Base-by-base conservation (phyloP, 2,888 invertebrate genomes). In the Phaonia tiefii region DNA sequence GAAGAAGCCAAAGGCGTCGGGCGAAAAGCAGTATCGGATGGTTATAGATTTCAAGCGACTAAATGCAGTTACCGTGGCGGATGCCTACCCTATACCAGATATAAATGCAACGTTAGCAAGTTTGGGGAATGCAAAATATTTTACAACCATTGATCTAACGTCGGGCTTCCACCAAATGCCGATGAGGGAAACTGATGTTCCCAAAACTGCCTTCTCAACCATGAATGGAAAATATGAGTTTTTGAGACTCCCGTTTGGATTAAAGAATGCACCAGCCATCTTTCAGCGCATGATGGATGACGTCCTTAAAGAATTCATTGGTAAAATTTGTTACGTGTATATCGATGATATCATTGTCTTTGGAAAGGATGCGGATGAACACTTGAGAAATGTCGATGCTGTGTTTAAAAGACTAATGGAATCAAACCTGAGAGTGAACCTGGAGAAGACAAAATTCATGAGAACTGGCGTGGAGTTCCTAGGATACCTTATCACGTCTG, bases 101-200 rank as follows among this genome's bases (percentile, higher is more conserved):
- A 84, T 84, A 2, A 80, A 72, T 4, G 63, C 60, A 2, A 84
- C 83, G 4, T 66, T 84, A 7, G 77, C 83, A 1, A 85, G 82
- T 31, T 70, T 85, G 5, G 83, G 84, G 4, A 39, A 31, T 11
- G 75, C 83, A 1, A 83, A 85, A 49, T 83, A 42, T 60, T 85
- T 84, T 15, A 84, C 84, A 0, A 85, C 84, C 0, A 37, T 85
- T 1, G 84, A 84, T 20, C 56, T 85, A 2, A 85, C 82, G 1
- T 83, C 84, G 0, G 83, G 83, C 10, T 86, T 86, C 39, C 83
- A 86, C 20, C 84, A 86, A 54, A 85, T 85, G 10, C 51, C 22
- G 5, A 56, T 56, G 72, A 72, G 20, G 17, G 67, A 1, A 20
- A 67, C n/a, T 39, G 75, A 44, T 69, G 11, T 54, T 11, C 25